These are phyloP conservation scores for Chlorocebus sabaeus DNA, from an alignment of 2,113 vertebrate species.

Conservation along the genomic window DNA sequence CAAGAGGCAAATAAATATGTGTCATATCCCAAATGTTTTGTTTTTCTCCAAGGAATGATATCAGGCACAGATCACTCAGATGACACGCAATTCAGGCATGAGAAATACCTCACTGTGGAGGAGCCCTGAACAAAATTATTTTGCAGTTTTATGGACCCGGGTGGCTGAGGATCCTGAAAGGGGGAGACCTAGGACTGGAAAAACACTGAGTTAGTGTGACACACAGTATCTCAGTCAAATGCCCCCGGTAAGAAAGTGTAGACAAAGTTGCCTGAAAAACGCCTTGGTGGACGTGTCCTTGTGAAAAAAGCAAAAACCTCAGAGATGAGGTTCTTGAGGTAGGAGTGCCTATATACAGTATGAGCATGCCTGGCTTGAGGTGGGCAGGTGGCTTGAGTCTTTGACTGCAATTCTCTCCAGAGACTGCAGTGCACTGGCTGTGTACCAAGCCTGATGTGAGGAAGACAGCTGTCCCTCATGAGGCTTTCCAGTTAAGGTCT, in stretches of 20 bases:
- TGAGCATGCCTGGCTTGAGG: not conserved
- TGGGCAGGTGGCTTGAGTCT: too few relatives aligned
- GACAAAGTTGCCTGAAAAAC: not conserved
- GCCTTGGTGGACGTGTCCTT: not conserved
- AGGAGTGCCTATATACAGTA: not conserved
- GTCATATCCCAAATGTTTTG: not conserved
- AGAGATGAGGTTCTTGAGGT: not conserved
- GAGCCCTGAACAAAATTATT: not conserved
- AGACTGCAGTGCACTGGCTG: not conserved
- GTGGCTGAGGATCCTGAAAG: not conserved
- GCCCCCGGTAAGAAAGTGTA: not conserved
- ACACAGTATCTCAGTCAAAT: not conserved
- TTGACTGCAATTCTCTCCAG: not conserved
- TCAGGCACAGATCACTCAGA: not conserved
- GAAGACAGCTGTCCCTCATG: not conserved
- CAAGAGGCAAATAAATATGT: not conserved
- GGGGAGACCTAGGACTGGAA: not conserved
- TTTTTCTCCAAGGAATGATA: not conserved
- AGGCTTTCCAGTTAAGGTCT: not conserved
- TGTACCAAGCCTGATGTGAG: fast-evolving
- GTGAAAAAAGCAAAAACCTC: not conserved
- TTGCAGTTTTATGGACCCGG: not conserved
- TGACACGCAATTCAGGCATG: not conserved
- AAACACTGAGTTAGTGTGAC: not conserved
- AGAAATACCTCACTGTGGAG: not conserved